phyloP scores from a whole-genome alignment of 2,797 vertebrate genomes.

The Muraenolepis orangiensis region DNA sequence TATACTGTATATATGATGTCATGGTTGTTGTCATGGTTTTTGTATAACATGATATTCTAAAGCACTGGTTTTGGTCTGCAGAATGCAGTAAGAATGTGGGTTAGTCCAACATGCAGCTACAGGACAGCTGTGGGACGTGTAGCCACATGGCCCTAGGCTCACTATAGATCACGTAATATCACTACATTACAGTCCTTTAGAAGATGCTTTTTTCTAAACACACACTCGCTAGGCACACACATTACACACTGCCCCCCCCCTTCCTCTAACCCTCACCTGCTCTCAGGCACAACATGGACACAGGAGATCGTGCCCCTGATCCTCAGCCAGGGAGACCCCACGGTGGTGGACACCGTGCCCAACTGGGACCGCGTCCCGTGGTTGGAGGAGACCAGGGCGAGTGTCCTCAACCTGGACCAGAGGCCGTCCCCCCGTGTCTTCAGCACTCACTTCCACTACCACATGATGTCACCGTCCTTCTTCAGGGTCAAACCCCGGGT shows the following conservation, averaged over 20 bases:
- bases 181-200: too few species aligned
- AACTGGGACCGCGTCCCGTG: conserved; percentile 74
- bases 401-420: conserved; percentile 50
- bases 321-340: conserved; percentile 62
- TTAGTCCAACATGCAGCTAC: not conserved
- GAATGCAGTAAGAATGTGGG: not conserved
- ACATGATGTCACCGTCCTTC: conserved; percentile 69
- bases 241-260: too few species aligned
- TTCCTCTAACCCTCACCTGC: too few species aligned
- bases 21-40: not conserved
- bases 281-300: conserved; percentile 73
- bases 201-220: too few species aligned
- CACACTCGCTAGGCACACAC: too few species aligned
- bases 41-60: not conserved
- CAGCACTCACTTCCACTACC: conserved; percentile 59
- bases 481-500: conserved; percentile 66
- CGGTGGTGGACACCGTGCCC: conserved; percentile 55
- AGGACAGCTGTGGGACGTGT: too few species aligned
- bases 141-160: too few species aligned
- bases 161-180: too few species aligned
- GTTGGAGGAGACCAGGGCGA: conserved; percentile 54
- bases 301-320: conserved; percentile 73
- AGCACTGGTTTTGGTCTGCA: not conserved
- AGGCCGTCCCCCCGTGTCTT: conserved; percentile 66
- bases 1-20: not conserved